phyloP scores from a whole-genome alignment of 2,797 vertebrate species.

The Philypnodon macrostomus region DNA sequence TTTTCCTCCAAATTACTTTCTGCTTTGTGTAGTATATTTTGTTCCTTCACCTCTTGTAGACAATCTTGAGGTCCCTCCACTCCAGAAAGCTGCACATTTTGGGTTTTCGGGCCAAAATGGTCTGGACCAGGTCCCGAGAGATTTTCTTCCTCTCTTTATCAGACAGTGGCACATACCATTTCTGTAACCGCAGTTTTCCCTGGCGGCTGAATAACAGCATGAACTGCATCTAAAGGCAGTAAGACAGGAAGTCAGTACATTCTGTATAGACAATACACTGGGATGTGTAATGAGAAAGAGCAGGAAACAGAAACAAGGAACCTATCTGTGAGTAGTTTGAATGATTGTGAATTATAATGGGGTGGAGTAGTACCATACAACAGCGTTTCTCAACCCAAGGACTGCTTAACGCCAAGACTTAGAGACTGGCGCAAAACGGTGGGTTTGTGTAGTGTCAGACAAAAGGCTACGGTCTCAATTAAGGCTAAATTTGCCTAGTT shows the following conservation, averaged over 20 bases:
- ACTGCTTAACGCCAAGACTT: no score
- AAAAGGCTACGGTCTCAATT: no score
- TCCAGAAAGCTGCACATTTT: constrained; percentile 99
- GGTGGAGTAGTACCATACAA: no score
- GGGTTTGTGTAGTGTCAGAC: no score
- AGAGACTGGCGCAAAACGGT: no score
- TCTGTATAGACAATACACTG: neutral
- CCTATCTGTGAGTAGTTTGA: no score
- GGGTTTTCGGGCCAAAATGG: constrained; percentile 94
- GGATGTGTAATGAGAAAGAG: neutral
- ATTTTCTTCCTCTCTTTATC: constrained; percentile 99
- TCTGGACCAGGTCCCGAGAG: constrained; percentile 96
- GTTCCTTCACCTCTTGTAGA: constrained; percentile 90
- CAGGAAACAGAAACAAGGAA: no score
- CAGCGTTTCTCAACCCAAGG: no score
- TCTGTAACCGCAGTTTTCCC: constrained; percentile 97
- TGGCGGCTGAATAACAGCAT: constrained; percentile 99
- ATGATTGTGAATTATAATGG: no score
- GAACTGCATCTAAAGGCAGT: constrained; percentile 91
- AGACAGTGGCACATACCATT: constrained; percentile 98
- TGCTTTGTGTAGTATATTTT: neutral
- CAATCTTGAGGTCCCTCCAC: constrained; percentile 98
- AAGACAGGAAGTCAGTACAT: constrained; percentile 1
- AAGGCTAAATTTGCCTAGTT: no score
- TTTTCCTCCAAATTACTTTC: no score